Percentiles rank a stretch among this genome's conserved stretches.
These are phyloP conservation scores for Austrofundulus limnaeus DNA, from an alignment of 2,113 vertebrate genomes.

Conservation along the genomic window DNA sequence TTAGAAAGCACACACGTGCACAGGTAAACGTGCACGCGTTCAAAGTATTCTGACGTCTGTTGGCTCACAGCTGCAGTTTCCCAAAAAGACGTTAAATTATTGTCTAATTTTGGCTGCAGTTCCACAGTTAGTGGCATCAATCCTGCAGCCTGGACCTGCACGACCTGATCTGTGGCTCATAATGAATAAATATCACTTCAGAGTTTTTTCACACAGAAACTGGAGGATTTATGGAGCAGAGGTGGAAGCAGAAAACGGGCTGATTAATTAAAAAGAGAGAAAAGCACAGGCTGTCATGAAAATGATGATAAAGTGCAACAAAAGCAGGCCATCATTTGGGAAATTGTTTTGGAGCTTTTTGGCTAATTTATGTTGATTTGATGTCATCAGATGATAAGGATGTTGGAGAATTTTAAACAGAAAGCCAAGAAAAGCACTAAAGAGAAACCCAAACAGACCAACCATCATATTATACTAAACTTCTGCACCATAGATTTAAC, in stretches of 20 bases:
- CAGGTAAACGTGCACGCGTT: too few relatives aligned
- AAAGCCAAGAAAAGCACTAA: too few relatives aligned
- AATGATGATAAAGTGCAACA: too few relatives aligned
- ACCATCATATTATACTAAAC: too few relatives aligned
- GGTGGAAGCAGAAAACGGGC: not conserved
- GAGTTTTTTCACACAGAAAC: conserved; percentile 14
- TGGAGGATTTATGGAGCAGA: conserved; percentile 2
- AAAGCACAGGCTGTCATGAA: conserved; percentile 9
- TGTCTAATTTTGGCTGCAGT: conserved; percentile 1
- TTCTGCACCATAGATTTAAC: too few relatives aligned
- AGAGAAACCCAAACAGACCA: too few relatives aligned
- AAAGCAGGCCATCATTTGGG: too few relatives aligned
- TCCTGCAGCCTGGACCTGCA: conserved; percentile 6
- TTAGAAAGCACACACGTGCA: too few relatives aligned
- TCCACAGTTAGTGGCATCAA: conserved; percentile 13
- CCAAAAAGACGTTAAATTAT: not conserved
- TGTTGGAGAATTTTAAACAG: too few relatives aligned
- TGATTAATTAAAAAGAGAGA: conserved; percentile 28
- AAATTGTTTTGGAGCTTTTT: too few relatives aligned
- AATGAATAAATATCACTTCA: conserved; percentile 18
- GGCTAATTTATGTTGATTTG: too few relatives aligned
- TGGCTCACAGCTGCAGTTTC: not conserved
- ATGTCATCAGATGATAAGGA: too few relatives aligned
- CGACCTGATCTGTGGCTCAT: conserved; percentile 2
- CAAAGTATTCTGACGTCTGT: not conserved